Conservation (phyloP, 2,113 vertebrate genomes). For the Bubo blakistoni region DNA sequence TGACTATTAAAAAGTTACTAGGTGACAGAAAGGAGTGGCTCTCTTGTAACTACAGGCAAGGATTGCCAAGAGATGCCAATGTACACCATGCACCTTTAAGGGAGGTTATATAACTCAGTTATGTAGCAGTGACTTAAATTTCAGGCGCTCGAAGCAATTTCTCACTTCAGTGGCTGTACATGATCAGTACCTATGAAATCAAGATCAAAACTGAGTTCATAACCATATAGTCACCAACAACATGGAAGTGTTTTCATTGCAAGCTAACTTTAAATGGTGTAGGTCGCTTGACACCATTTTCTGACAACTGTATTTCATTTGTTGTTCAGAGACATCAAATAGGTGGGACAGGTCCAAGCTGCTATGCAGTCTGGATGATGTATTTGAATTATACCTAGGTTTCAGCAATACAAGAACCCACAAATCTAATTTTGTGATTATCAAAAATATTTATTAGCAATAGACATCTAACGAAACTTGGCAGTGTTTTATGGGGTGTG, state of each 20-base stretch:
- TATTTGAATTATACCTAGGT: neutral
- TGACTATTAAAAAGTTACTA: conserved; percentile 70
- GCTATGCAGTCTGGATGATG: neutral
- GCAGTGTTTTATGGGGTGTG: neutral
- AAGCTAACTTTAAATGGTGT: neutral
- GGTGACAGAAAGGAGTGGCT: conserved; percentile 62
- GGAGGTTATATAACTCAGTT: neutral
- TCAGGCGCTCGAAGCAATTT: neutral
- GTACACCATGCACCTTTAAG: neutral
- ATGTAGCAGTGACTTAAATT: neutral
- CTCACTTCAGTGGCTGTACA: neutral
- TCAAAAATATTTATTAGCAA: neutral
- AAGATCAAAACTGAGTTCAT: neutral
- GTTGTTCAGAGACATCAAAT: neutral
- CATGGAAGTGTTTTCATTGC: neutral
- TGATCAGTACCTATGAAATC: neutral
- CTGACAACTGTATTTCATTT: neutral
- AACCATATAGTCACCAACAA: neutral
- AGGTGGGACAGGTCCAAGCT: neutral
- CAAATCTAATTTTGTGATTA: neutral
- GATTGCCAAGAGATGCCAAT: neutral
- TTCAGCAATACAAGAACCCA: neutral
- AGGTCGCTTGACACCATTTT: neutral
- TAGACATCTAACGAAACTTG: neutral
- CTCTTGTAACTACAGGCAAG: neutral